Evolutionary conservation across 2,888 invertebrate species (phyloP).

Genomic region (Callosobruchus maculatus): DNA sequence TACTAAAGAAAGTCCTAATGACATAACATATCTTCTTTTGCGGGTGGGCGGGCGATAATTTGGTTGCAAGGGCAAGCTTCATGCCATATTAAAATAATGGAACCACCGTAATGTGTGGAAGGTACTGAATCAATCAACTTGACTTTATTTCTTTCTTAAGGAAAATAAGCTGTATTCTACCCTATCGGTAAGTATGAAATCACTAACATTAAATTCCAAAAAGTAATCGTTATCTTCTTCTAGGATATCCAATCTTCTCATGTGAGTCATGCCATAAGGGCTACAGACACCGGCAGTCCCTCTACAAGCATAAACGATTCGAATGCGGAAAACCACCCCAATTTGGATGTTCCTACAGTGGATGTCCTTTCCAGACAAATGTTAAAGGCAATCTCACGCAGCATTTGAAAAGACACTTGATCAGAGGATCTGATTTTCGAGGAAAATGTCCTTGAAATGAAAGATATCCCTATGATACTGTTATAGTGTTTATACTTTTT

Average conservation of each 20-base stretch:
- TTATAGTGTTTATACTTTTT: no score
- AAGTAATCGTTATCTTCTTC: background rate
- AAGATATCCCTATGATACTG: background rate
- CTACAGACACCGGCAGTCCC: slow-evolving; percentile 40
- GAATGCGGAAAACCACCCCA: slow-evolving; percentile 50
- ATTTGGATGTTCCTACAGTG: slow-evolving; percentile 25
- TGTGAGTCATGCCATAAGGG: slow-evolving; percentile 10
- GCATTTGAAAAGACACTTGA: background rate
- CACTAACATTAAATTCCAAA: background rate
- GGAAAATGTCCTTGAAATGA: background rate
- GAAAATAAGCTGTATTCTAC: no score
- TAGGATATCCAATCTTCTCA: background rate
- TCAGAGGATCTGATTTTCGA: background rate
- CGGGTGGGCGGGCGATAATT: no score
- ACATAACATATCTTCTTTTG: no score
- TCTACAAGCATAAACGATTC: slow-evolving; percentile 48
- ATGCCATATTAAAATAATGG: no score
- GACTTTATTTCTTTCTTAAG: no score
- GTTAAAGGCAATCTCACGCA: slow-evolving; percentile 2
- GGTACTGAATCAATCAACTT: no score
- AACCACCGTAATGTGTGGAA: no score
- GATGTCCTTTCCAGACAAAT: slow-evolving; percentile 1
- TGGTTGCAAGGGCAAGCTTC: no score
- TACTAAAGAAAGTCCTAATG: no score
- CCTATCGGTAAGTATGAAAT: background rate